Evolutionary conservation across 2,113 vertebrate species (phyloP), one percentile per base, ranked within the genome.

Genomic region (Hydrochoerus hydrochaeris): DNA sequence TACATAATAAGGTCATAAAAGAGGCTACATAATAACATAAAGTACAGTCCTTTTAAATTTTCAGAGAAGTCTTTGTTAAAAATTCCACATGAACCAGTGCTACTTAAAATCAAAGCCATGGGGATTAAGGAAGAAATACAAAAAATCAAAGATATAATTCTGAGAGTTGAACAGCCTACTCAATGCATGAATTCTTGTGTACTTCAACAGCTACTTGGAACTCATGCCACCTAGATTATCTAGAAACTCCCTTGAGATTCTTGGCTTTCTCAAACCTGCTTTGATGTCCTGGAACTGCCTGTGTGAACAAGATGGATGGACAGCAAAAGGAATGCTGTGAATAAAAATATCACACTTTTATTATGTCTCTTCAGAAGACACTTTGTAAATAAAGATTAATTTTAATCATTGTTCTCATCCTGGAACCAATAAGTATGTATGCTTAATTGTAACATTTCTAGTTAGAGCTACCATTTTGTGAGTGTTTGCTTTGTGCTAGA

Each of bases 21-120:
- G 54, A 38, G 38, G 93, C 77, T 85, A 80, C 35, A 52, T 77
- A 97, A 96, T 44, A 4, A 63, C 88, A 95, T 85, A 96, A 62
- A 63, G 65, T 91, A 60, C 30, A 69, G 35, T 95, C 84, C 62
- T 84, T 96, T 89, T 87, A 46, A 91, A 90, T 97, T 97, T 97
- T 95, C 60, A 80, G 73, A 28, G 87, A 96, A 52, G 71, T 86
- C 38, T 97, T 95, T 91, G 90, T 97, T 98, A 95, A 97, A 97
- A 94, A 96, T 85, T 78, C 19, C 57, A 77, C 11, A 38, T 52
- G 77, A 92, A 58, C 57, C 71, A 97, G 3, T 19, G 46, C 26
- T 84, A 30, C 88, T 93, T 95, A 95, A 95, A 97, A 63, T 63
- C 4, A 95, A 97, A 97, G 11, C 88, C 63, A n/a, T 1, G 24